Conservation (phyloP, 1,140 invertebrate species). For the Ceratoteleas bidentatus region DNA sequence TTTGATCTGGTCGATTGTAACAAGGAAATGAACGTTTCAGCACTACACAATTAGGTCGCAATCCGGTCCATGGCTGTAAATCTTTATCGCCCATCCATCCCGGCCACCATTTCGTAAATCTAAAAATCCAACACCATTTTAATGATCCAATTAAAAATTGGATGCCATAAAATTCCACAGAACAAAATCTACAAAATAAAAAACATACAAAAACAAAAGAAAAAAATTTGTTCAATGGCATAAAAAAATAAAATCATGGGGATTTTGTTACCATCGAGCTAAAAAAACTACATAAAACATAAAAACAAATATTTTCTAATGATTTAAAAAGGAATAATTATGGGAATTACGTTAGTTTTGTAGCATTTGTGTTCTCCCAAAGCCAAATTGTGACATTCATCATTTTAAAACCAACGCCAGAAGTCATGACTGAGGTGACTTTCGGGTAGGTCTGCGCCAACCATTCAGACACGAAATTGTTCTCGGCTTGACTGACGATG, state of each 20-base stretch:
- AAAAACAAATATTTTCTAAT: no score
- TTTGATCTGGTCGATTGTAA: slow-evolving; percentile 68
- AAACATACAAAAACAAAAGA: no score
- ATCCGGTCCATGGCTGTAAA: slow-evolving; percentile 61
- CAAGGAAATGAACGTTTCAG: slow-evolving; percentile 80
- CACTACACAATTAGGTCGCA: slow-evolving; percentile 76
- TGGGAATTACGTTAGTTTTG: slow-evolving; percentile 73
- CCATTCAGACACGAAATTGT: slow-evolving; percentile 84
- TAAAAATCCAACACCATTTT: slow-evolving; percentile 37
- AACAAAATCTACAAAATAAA: background rate
- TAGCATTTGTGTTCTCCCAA: slow-evolving; percentile 80
- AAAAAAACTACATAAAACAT: no score
- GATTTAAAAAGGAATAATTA: background rate
- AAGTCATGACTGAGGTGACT: slow-evolving; percentile 81
- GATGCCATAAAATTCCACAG: background rate
- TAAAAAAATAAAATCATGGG: no score
- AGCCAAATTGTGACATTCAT: slow-evolving; percentile 80
- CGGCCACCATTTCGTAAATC: slow-evolving; percentile 78
- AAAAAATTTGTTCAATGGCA: no score
- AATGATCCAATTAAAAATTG: background rate
- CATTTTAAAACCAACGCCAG: slow-evolving; percentile 81
- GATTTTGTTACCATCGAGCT: no score
- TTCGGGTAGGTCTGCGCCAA: slow-evolving; percentile 77
- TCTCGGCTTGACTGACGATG: slow-evolving; percentile 80
- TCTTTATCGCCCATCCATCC: slow-evolving; percentile 76